A percentile compares a stretch with the other conserved stretches of the same genome.
phyloP scores from a whole-genome alignment of 2,113 vertebrate species.

The Stigmatopora nigra region DNA sequence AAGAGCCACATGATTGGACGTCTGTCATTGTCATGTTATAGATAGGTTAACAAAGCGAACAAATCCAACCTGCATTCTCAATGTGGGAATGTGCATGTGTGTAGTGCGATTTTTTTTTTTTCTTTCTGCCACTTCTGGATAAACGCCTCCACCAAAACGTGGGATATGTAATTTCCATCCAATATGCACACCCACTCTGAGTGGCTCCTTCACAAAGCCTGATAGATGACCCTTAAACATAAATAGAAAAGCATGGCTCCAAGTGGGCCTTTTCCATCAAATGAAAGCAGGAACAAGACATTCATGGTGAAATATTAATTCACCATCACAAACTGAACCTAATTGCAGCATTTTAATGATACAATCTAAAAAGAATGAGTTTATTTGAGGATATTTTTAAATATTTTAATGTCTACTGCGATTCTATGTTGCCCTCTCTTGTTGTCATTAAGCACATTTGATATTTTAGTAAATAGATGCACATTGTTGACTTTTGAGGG shows the following conservation, averaged over 20 bases:
- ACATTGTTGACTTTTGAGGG: no score
- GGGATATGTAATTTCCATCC: constrained; percentile 43
- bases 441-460: no score
- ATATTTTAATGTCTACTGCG: no score
- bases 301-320: constrained; percentile 13
- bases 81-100: no score
- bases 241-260: constrained; percentile 53
- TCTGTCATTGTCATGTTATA: no score
- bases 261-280: constrained; percentile 46
- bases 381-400: not conserved
- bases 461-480: no score
- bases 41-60: no score
- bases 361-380: not conserved
- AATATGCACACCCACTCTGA: constrained; percentile 38
- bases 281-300: constrained; percentile 45
- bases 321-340: constrained; percentile 7
- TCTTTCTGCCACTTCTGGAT: constrained; percentile 19
- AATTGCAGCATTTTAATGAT: not conserved
- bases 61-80: no score
- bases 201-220: constrained; percentile 38
- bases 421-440: no score
- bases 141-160: constrained; percentile 36
- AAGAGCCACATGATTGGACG: no score
- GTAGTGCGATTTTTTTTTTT: not conserved
- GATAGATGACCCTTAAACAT: constrained; percentile 58